These are phyloP conservation scores for Xestia ashworthii DNA, from an alignment of 2,888 invertebrate species.

Conservation along the genomic window DNA sequence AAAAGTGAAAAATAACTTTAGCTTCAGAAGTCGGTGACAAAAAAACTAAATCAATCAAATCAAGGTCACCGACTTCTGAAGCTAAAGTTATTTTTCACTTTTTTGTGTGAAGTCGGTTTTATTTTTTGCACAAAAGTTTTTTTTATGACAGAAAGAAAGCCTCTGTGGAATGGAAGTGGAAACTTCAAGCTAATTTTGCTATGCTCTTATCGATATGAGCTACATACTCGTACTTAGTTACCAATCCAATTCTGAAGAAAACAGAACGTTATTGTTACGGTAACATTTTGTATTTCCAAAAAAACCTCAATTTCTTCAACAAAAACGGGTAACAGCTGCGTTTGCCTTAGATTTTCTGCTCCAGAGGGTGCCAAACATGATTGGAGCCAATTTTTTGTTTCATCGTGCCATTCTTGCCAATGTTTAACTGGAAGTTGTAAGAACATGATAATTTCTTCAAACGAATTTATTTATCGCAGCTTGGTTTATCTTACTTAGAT, in stretches of 20 bases:
- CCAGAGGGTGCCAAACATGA: background rate
- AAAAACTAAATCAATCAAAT: no score
- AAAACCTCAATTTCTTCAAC: background rate
- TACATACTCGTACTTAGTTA: no score
- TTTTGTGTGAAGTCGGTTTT: no score
- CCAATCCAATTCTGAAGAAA: background rate
- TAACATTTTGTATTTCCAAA: background rate
- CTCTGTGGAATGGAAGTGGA: no score
- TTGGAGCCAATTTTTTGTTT: background rate
- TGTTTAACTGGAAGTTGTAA: background rate
- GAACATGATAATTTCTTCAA: background rate
- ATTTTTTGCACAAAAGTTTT: no score
- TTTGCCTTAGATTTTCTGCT: background rate
- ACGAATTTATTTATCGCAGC: background rate
- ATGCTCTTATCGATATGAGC: no score
- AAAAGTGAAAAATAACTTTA: no score
- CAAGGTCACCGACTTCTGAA: no score
- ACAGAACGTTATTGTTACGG: background rate
- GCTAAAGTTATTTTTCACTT: no score
- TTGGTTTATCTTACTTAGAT: background rate
- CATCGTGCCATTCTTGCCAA: background rate
- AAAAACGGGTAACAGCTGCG: background rate
- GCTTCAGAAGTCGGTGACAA: no score
- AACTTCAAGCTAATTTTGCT: no score
- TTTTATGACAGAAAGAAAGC: no score